A percentile compares a stretch with the other conserved stretches of the same genome.
Conservation (phyloP, 1,140 invertebrate species). For the Aphelinus atriplicis region DNA sequence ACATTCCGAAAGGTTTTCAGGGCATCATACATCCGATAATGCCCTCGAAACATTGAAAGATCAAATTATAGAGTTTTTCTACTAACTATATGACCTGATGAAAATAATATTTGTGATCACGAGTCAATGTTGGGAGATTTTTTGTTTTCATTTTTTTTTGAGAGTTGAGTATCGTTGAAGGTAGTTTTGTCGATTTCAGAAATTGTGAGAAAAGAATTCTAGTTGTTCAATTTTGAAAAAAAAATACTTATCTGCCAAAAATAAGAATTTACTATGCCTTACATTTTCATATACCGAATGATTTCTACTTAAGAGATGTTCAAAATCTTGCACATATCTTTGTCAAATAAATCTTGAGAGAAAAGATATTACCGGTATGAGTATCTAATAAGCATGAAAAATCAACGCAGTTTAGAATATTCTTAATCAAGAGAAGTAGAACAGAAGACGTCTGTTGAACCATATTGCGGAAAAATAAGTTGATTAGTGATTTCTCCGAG, state of each 20-base stretch:
- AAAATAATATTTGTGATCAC: neutral
- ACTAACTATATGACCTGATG: constrained; percentile 6
- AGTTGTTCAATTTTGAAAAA: neutral
- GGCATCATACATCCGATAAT: neutral
- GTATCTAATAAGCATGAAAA: too few species aligned
- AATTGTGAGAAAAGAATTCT: neutral
- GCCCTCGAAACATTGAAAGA: neutral
- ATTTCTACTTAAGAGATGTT: constrained; percentile 8
- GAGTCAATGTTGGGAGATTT: neutral
- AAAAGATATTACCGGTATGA: too few species aligned
- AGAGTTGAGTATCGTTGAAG: neutral
- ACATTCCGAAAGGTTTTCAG: constrained; percentile 18
- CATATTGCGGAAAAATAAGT: too few species aligned
- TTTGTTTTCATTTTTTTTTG: constrained; percentile 9
- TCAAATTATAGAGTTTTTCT: neutral
- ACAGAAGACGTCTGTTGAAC: too few species aligned
- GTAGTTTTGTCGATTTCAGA: neutral
- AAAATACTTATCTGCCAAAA: neutral
- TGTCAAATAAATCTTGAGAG: constrained; percentile 4
- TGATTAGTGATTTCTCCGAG: too few species aligned
- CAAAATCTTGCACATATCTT: constrained; percentile 20
- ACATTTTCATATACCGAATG: neutral
- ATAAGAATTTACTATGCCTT: constrained; percentile 26
- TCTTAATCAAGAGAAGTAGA: too few species aligned
- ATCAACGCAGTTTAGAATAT: too few species aligned